Conservation (phyloP, 2,797 vertebrate species). For the Cirrhinus mrigala region DNA sequence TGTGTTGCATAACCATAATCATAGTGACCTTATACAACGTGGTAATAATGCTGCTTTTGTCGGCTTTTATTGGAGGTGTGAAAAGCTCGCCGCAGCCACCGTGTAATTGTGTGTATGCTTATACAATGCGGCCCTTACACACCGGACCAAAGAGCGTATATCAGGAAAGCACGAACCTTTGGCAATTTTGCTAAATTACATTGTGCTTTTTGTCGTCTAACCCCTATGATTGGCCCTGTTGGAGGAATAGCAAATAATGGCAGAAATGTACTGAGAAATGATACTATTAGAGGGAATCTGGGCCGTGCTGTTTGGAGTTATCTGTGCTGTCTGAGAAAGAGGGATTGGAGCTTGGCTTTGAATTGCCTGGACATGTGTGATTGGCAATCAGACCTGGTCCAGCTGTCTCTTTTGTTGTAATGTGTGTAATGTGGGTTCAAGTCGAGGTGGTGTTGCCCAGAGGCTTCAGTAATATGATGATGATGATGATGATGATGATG, state of each 20-base stretch:
- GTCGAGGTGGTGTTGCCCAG: slow-evolving; percentile 21
- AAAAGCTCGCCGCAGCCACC: slow-evolving; percentile 26
- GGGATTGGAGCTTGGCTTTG: background rate
- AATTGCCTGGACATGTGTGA: slow-evolving; percentile 34
- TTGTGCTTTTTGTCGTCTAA: slow-evolving; percentile 60
- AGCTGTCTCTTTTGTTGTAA: slow-evolving; percentile 48
- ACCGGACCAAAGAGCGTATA: slow-evolving; percentile 22
- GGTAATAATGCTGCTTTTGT: slow-evolving; percentile 26
- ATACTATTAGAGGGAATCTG: slow-evolving; percentile 64
- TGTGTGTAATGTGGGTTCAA: slow-evolving; percentile 45
- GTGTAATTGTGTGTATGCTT: slow-evolving; percentile 42
- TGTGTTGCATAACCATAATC: slow-evolving; percentile 50
- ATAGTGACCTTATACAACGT: slow-evolving; percentile 44
- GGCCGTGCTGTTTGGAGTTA: slow-evolving; percentile 61
- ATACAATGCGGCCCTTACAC: slow-evolving; percentile 22
- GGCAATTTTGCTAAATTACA: slow-evolving; percentile 68
- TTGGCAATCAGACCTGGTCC: slow-evolving; percentile 14
- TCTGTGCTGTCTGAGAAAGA: slow-evolving; percentile 56
- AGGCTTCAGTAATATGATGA: slow-evolving; percentile 11
- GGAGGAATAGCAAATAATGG: slow-evolving; percentile 75
- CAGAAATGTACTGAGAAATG: slow-evolving; percentile 77
- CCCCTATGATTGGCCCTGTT: slow-evolving; percentile 69
- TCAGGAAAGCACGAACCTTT: slow-evolving; percentile 36
- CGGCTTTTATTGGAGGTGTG: slow-evolving; percentile 45
- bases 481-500: slow-evolving; percentile 5